Evolutionary conservation across 2,797 vertebrate genomes (phyloP).

Genomic region (Bradypus variegatus): DNA sequence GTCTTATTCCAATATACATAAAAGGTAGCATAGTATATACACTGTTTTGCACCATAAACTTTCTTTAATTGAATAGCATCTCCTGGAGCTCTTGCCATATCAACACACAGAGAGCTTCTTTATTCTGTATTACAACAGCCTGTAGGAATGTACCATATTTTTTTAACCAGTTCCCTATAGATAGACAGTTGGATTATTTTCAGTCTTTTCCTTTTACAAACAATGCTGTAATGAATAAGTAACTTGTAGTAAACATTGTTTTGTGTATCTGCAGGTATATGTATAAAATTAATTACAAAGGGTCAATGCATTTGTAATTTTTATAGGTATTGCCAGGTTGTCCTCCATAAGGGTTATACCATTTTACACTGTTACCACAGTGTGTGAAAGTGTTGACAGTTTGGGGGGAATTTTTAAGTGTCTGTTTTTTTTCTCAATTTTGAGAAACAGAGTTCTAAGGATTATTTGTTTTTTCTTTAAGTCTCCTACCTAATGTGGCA

Average conservation of each 20-base stretch:
- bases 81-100: neutral
- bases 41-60: neutral
- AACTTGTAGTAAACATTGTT: neutral
- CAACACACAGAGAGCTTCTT: neutral
- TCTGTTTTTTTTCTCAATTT: constrained; percentile 7
- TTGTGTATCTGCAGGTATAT: neutral
- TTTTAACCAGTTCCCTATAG: neutral
- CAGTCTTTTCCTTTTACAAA: neutral
- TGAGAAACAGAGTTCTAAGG: neutral
- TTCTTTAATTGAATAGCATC: neutral
- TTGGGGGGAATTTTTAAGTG: neutral
- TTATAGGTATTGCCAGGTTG: neutral
- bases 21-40: neutral
- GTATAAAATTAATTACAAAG: neutral
- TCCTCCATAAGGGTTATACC: neutral
- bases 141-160: neutral
- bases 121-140: neutral
- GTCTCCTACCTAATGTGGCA: neutral
- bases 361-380: neutral
- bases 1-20: neutral
- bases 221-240: neutral
- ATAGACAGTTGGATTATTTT: neutral
- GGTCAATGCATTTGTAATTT: neutral
- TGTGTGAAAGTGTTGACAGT: neutral
- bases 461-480: neutral